phyloP scores from a whole-genome alignment of 2,113 vertebrate genomes.

The Oreocharis arfaki region DNA sequence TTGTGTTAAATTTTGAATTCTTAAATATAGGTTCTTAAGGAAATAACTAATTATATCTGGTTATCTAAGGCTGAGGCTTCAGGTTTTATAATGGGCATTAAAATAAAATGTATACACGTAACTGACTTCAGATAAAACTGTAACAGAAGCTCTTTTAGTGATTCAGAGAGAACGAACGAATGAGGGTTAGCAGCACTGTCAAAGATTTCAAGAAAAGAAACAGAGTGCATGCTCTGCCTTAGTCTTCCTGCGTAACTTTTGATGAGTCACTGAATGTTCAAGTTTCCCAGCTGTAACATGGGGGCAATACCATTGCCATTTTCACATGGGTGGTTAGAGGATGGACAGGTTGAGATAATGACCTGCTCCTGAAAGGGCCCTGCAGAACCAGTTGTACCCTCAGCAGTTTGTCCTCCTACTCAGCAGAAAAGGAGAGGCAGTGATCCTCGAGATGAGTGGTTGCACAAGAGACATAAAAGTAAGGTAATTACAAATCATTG shows the following conservation, averaged over 20 bases:
- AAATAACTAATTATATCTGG: not conserved
- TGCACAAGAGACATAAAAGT: constrained; percentile 37
- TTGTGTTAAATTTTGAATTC: not conserved
- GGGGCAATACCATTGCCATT: not conserved
- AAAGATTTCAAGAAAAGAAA: not conserved
- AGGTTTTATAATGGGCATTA: not conserved
- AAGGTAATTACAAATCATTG: constrained; percentile 59
- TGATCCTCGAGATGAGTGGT: constrained; percentile 11
- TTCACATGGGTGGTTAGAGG: not conserved
- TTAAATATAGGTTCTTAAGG: not conserved
- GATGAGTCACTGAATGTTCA: not conserved
- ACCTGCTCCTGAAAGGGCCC: not conserved
- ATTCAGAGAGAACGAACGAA: not conserved
- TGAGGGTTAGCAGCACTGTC: not conserved
- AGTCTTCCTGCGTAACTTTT: not conserved
- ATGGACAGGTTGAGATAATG: not conserved
- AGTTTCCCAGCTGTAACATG: not conserved
- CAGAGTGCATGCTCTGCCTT: not conserved
- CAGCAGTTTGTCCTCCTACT: not conserved
- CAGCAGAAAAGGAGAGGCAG: not conserved
- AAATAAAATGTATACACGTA: not conserved
- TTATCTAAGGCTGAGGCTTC: not conserved
- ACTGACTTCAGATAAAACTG: not conserved
- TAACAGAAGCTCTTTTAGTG: not conserved
- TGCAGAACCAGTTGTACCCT: not conserved